Evolutionary conservation across 2,797 vertebrate species (phyloP).

Genomic region (Rallus crepitans): DNA sequence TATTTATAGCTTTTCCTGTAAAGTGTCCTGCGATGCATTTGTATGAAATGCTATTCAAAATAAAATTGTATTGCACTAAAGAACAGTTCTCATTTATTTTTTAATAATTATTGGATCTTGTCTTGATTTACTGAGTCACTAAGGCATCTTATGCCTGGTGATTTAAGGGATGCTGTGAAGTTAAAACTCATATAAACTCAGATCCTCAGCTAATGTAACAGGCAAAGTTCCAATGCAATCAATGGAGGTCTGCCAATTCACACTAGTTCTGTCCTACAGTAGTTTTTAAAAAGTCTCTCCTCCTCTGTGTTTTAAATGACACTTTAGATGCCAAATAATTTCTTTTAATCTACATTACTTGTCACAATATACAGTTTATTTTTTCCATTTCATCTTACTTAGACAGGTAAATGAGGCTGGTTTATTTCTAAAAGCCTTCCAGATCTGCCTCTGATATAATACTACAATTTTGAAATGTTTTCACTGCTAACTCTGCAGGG

Average conservation of each 20-base stretch:
- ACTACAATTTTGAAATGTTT: neutral
- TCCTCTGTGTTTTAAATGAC: constrained; percentile 22
- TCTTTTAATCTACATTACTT: constrained; percentile 14
- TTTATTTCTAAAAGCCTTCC: constrained; percentile 46
- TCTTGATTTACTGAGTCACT: constrained; percentile 61
- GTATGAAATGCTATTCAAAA: constrained; percentile 33
- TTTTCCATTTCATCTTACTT: constrained; percentile 33
- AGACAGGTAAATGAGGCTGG: constrained; percentile 19
- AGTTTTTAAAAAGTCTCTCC: constrained; percentile 28
- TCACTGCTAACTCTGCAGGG: neutral
- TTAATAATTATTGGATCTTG: constrained; percentile 67
- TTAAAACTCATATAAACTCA: constrained; percentile 51
- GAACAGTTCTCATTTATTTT: constrained; percentile 63
- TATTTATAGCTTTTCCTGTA: constrained; percentile 57
- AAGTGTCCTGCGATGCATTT: constrained; percentile 30
- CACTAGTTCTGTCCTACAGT: neutral
- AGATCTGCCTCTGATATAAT: neutral
- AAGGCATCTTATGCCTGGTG: constrained; percentile 41
- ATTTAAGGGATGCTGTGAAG: constrained; percentile 55
- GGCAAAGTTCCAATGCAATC: constrained; percentile 51
- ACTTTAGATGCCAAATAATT: constrained; percentile 27
- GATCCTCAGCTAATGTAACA: constrained; percentile 42
- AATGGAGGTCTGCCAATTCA: constrained; percentile 45
- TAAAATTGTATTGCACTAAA: constrained; percentile 37
- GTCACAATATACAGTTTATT: neutral